Base-by-base conservation (phyloP, 2,113 vertebrate species). In the Eurystomus gularis region DNA sequence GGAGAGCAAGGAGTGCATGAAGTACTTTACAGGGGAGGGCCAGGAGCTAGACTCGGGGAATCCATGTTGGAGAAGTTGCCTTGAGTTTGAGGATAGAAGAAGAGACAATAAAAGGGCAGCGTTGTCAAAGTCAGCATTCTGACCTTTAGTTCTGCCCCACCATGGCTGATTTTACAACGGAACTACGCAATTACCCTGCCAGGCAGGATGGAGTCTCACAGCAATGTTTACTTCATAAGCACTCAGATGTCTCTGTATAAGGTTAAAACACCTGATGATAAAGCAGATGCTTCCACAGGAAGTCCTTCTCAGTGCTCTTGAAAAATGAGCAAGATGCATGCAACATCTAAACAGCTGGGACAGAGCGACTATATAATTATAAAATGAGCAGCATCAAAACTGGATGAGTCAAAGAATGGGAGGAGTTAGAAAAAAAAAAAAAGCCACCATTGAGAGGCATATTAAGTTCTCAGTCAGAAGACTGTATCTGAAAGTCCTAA, bases 101-200 rank as follows among this genome's bases (percentile, higher is more conserved):
- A 86, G 13, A 58, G 39, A 24, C 23, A 29, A 70, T 21, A 71
- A 49, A 92, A 62, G 5, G 7, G 25, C 42, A 42, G 19, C 8
- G 6, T 8, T n/a, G 21, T 57, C n/a, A 13, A 55, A 33, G n/a
- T 28, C n/a, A 57, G 46, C 16, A 15, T 29, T 51, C 28, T 3
- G 3, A 86, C 81, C 11, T 15, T 35, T 8, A 73, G 26, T 4
- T 46, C 29, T 62, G 37, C 58, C 31, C 64, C 33, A 81, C 73
- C 31, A 8, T 3, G 9, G 37, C 12, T 33, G 29, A 51, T 33
- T 81, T 65, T 60, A 81, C 37, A 69, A 17, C 3, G 15, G 37
- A 66, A 81, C 11, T 25, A 29, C 0, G 0, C 51, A 42, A 26
- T 23, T 39, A 69, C 17, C 7, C 31, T 24, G 37, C n/a, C 3